A percentile compares a stretch with the other conserved stretches of the same genome.
These are phyloP conservation scores for Platichthys stellatus DNA, from an alignment of 2,113 vertebrate genomes.

Conservation along the genomic window DNA sequence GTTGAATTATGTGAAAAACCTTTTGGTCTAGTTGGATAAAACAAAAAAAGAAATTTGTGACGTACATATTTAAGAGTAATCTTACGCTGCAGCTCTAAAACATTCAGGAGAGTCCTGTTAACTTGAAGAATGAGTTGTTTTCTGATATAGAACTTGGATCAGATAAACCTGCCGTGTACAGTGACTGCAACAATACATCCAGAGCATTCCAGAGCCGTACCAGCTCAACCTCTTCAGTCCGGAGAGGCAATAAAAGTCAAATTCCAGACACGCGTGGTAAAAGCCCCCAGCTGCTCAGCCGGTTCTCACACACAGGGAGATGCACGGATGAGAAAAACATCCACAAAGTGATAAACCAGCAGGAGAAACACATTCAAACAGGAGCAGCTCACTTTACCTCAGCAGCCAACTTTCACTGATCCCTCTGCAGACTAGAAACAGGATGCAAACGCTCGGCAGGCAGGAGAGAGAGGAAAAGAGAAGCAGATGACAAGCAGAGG, in stretches of 20 bases:
- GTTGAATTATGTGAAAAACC: too few species aligned
- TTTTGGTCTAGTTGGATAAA: too few species aligned
- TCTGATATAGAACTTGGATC: conserved; percentile 8
- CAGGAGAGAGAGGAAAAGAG: conserved; percentile 56
- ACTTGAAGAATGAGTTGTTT: not conserved
- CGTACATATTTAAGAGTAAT: too few species aligned
- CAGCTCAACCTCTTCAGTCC: conserved; percentile 66
- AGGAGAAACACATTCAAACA: not conserved
- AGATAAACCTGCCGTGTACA: conserved; percentile 26
- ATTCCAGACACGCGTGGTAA: conserved; percentile 74
- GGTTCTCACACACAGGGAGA: conserved; percentile 22
- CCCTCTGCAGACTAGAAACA: conserved; percentile 56
- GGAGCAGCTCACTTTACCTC: conserved; percentile 39
- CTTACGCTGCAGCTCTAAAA: too few species aligned
- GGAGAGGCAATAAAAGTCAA: conserved; percentile 75
- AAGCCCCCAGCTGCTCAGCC: conserved; percentile 67
- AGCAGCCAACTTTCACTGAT: conserved; percentile 57
- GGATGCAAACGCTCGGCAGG: conserved; percentile 56
- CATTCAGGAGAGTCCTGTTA: too few species aligned
- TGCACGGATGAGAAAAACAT: conserved; percentile 9
- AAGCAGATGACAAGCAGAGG: conserved; percentile 63
- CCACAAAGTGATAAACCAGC: conserved; percentile 18
- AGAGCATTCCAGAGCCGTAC: conserved; percentile 61
- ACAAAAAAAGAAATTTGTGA: too few species aligned
- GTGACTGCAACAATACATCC: conserved; percentile 40